A percentile compares a stretch with the other conserved stretches of the same genome.
phyloP scores from a whole-genome alignment of 2,888 invertebrate species.

The Stenodera caucasica region DNA sequence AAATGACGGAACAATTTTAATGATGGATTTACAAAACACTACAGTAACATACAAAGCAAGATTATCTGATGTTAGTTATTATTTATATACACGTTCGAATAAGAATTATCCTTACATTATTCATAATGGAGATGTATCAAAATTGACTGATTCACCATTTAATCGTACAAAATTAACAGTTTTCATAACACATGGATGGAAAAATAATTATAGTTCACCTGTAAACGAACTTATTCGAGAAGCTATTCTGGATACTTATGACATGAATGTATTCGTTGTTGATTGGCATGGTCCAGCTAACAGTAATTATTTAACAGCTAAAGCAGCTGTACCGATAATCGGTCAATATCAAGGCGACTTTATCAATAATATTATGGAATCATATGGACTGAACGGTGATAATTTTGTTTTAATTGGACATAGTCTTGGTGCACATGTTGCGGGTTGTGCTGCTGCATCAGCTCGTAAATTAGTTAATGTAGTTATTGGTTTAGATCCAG shows the following conservation, averaged over 20 bases:
- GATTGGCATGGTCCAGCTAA: slow-evolving; percentile 44
- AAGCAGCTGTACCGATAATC: slow-evolving; percentile 33
- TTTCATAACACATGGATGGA: slow-evolving; percentile 50
- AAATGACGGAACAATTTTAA: slow-evolving; percentile 7
- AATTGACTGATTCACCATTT: slow-evolving; percentile 27
- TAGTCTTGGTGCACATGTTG: slow-evolving; percentile 47
- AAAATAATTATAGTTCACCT: slow-evolving; percentile 37
- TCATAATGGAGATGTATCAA: slow-evolving; percentile 19
- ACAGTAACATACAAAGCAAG: slow-evolving; percentile 15
- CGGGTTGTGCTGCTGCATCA: slow-evolving; percentile 40
- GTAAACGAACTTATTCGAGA: slow-evolving; percentile 35
- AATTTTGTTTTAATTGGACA: slow-evolving; percentile 39
- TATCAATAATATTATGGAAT: slow-evolving; percentile 34
- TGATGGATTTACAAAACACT: slow-evolving; percentile 13
- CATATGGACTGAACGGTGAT: slow-evolving; percentile 32
- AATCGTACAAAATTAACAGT: slow-evolving; percentile 35
- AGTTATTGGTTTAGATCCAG: slow-evolving; percentile 51
- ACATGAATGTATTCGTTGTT: slow-evolving; percentile 48
- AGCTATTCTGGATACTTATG: slow-evolving; percentile 35
- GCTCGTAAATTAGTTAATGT: slow-evolving; percentile 33
- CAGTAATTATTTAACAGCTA: slow-evolving; percentile 34
- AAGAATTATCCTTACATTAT: slow-evolving; percentile 20
- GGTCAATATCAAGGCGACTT: slow-evolving; percentile 40
- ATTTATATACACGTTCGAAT: slow-evolving; percentile 37
- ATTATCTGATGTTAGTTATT: slow-evolving; percentile 36